Percentiles rank a stretch among this genome's conserved stretches.
Conservation (phyloP, 2,797 vertebrate species). For the Novumbra hubbsi region DNA sequence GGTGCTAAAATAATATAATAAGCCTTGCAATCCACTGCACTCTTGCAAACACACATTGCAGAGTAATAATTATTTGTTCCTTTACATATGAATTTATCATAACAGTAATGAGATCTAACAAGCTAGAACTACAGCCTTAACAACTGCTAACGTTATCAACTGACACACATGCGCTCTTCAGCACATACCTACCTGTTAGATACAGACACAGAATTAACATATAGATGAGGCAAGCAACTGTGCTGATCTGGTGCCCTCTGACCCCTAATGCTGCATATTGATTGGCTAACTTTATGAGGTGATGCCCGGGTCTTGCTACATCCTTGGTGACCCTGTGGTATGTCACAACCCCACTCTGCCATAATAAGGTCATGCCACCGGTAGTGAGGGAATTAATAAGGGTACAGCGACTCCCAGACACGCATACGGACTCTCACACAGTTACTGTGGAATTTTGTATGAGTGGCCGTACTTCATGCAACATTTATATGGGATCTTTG, state of each 20-base stretch:
- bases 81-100: constrained; percentile 7
- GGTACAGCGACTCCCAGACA: neutral
- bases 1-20: no score
- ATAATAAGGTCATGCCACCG: neutral
- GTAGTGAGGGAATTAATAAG: constrained; percentile 1
- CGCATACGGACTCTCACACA: neutral
- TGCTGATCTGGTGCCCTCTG: neutral
- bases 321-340: neutral
- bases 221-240: neutral
- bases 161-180: neutral
- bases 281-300: neutral
- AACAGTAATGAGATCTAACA: no score
- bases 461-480: no score
- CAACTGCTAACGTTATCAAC: no score
- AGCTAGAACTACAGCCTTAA: no score
- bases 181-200: no score
- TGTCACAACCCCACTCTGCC: neutral
- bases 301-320: neutral
- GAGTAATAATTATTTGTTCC: neutral
- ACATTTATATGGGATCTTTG: no score
- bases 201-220: no score
- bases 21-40: no score
- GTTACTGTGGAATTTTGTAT: no score
- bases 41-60: no score
- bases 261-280: neutral